phyloP scores from a whole-genome alignment of 1,140 invertebrate genomes.

The Yoshiicerus persimilis region DNA sequence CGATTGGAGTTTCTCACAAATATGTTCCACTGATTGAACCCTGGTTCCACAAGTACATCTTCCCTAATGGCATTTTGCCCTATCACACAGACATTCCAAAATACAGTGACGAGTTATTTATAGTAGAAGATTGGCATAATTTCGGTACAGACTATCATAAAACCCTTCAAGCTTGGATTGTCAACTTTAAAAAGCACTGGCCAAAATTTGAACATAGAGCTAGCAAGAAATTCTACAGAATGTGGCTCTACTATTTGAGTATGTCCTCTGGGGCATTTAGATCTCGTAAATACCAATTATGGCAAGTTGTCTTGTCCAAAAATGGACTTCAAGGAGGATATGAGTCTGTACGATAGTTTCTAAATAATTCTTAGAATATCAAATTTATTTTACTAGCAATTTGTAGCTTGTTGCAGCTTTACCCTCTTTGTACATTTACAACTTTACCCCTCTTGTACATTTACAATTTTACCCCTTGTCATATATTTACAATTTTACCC shows the following conservation, averaged over 20 bases:
- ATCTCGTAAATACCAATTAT: constrained; percentile 38
- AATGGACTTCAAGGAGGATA: constrained; percentile 39
- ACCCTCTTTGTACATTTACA: too few relatives aligned
- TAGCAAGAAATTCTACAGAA: constrained; percentile 20
- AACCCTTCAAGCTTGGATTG: constrained; percentile 27
- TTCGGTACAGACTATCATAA: constrained; percentile 24
- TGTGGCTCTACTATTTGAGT: constrained; percentile 30
- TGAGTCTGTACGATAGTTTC: constrained; percentile 33
- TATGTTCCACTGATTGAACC: constrained; percentile 39
- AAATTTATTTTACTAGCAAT: background rate
- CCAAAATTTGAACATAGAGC: constrained; percentile 13
- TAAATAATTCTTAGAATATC: background rate
- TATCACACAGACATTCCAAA: constrained; percentile 27
- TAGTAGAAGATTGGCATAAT: constrained; percentile 42
- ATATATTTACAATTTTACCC: too few relatives aligned
- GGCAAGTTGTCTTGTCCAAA: constrained; percentile 44
- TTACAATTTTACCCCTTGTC: too few relatives aligned
- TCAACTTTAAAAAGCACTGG: constrained; percentile 16
- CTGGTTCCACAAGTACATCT: constrained; percentile 46
- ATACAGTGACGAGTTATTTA: constrained; percentile 30
- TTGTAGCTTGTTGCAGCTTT: too few relatives aligned
- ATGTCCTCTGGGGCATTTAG: constrained; percentile 17
- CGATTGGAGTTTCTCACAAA: constrained; percentile 30
- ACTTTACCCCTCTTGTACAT: too few relatives aligned
- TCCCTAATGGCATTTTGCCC: constrained; percentile 40